Evolutionary conservation across 2,888 invertebrate species (phyloP).

Genomic region (Poecilobothrus nobilitatus): DNA sequence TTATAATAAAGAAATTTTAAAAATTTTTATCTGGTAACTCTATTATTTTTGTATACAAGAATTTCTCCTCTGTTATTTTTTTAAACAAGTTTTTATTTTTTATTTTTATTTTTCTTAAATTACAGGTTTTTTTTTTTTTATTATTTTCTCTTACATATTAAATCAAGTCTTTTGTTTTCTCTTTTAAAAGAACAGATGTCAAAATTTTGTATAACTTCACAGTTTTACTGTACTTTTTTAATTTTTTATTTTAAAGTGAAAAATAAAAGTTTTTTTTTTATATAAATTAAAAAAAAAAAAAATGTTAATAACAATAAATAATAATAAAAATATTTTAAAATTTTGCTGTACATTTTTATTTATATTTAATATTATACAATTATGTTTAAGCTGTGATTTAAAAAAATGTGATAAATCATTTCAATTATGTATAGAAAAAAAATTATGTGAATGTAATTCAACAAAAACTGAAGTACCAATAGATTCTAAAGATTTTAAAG

Average conservation of each 20-base stretch:
- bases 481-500: neutral
- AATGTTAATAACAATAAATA: neutral
- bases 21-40: too few species aligned
- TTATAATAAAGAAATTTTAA: too few species aligned
- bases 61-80: too few species aligned
- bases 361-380: neutral
- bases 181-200: too few species aligned
- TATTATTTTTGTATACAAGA: too few species aligned
- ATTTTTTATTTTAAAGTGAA: neutral
- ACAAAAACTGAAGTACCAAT: neutral
- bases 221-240: too few species aligned
- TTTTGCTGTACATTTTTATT: neutral
- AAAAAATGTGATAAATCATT: neutral
- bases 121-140: too few species aligned
- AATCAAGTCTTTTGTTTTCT: too few species aligned
- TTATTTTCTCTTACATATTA: too few species aligned
- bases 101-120: too few species aligned
- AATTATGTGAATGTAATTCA: neutral
- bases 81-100: too few species aligned
- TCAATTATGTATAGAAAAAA: neutral
- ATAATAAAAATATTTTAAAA: neutral
- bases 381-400: neutral
- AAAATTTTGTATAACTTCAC: too few species aligned
- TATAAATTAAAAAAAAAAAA: neutral
- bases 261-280: neutral